Evolutionary conservation across 2,113 vertebrate genomes (phyloP).

Genomic region (Aplodontia rufa): DNA sequence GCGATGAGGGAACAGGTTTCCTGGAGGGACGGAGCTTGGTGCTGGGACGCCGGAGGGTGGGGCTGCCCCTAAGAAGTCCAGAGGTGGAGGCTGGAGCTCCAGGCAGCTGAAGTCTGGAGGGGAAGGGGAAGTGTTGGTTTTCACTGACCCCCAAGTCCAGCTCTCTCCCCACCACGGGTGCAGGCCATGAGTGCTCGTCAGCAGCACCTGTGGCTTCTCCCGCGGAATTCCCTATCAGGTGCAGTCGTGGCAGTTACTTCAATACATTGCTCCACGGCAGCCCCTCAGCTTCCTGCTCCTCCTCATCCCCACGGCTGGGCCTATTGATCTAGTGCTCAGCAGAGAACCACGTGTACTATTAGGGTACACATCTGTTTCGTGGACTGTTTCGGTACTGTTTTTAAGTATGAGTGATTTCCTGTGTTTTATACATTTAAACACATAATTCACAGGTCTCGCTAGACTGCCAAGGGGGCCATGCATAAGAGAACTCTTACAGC

Average conservation of each 20-base stretch:
- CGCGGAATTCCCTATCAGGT: not conserved
- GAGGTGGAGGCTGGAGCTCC: no score
- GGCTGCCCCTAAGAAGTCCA: no score
- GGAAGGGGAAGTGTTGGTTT: no score
- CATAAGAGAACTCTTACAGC: not conserved
- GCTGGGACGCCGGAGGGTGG: no score
- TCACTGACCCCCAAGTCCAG: no score
- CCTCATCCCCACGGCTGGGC: not conserved
- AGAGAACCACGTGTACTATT: not conserved
- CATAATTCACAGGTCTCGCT: slow-evolving; percentile 3
- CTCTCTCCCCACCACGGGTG: no score
- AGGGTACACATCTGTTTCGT: not conserved
- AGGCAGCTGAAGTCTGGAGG: no score
- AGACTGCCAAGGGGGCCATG: not conserved
- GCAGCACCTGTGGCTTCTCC: no score
- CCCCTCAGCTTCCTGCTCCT: not conserved
- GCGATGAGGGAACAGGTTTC: no score
- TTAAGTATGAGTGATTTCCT: slow-evolving; percentile 53
- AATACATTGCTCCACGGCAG: not conserved
- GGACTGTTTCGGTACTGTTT: not conserved
- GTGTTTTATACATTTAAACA: not conserved
- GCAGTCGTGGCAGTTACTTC: not conserved
- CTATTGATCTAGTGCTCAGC: not conserved
- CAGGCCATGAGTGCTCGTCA: no score
- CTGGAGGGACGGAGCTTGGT: no score